These are phyloP conservation scores for Dicentrarchus labrax DNA, from an alignment of 2,113 vertebrate species.

Conservation along the genomic window DNA sequence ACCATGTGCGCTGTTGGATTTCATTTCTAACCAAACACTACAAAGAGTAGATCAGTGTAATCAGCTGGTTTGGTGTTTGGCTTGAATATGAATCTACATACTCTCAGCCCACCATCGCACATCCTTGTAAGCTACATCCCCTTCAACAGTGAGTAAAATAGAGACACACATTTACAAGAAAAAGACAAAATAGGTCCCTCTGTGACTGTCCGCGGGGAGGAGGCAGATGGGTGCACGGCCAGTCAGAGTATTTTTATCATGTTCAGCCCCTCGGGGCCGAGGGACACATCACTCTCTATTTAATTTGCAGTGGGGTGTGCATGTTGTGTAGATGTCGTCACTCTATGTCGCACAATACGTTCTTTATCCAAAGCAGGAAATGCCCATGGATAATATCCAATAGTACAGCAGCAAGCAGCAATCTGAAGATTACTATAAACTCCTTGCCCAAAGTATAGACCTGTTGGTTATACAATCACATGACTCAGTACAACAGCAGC, in stretches of 20 bases:
- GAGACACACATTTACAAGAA: constrained; percentile 16
- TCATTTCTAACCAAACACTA: constrained; percentile 25
- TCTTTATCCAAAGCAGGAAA: constrained; percentile 77
- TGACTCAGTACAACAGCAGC: constrained; percentile 64
- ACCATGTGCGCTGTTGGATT: background rate
- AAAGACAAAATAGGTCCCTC: constrained; percentile 36
- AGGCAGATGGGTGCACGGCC: constrained; percentile 57
- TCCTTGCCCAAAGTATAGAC: constrained; percentile 44
- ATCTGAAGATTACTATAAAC: constrained; percentile 72
- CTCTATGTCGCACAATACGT: constrained; percentile 66
- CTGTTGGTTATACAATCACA: constrained; percentile 53
- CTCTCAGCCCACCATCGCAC: background rate
- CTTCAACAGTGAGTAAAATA: constrained; percentile 6
- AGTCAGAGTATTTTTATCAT: constrained; percentile 68
- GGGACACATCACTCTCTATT: constrained; percentile 60
- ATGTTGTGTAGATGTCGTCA: constrained; percentile 66
- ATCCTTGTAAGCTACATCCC: background rate
- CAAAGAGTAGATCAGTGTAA: constrained; percentile 41
- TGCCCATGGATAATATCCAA: constrained; percentile 58
- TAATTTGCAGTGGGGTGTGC: constrained; percentile 44
- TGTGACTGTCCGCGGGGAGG: constrained; percentile 38
- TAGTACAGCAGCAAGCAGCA: constrained; percentile 51
- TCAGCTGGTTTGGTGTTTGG: constrained; percentile 23
- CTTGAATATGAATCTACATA: background rate
- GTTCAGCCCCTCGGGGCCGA: constrained; percentile 38